These are phyloP conservation scores for Cricetomys ansorgei DNA, from an alignment of 2,113 vertebrate species.

Conservation along the genomic window DNA sequence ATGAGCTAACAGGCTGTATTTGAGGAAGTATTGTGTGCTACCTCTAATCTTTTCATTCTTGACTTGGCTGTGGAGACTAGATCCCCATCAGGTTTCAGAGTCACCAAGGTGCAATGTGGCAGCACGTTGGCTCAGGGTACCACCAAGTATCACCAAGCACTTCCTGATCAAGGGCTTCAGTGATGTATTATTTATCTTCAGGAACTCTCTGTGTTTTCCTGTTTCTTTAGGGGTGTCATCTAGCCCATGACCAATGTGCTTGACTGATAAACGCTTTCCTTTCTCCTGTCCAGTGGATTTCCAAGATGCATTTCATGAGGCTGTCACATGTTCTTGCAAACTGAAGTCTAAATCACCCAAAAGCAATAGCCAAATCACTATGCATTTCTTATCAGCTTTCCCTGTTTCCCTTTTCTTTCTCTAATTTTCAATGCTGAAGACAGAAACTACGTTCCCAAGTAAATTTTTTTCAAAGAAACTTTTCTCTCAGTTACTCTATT, in stretches of 20 bases:
- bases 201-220: background rate
- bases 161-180: background rate
- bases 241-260: background rate
- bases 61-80: background rate
- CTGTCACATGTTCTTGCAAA: background rate
- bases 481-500: background rate
- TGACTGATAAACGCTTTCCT: background rate
- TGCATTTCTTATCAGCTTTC: background rate
- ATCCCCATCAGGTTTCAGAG: background rate
- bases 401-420: background rate
- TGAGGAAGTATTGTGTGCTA: background rate
- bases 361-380: background rate
- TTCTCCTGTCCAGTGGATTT: background rate
- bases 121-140: background rate
- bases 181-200: background rate
- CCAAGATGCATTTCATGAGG: background rate
- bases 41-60: background rate
- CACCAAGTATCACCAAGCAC: background rate
- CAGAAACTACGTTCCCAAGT: background rate
- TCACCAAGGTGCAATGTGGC: background rate
- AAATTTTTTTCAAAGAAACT: background rate
- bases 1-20: background rate
- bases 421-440: background rate
- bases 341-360: background rate
- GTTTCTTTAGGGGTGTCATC: background rate